Evolutionary conservation across 2,797 vertebrate genomes (phyloP), one percentile per base, ranked within the genome.

Genomic region (Anomalospiza imberbis): DNA sequence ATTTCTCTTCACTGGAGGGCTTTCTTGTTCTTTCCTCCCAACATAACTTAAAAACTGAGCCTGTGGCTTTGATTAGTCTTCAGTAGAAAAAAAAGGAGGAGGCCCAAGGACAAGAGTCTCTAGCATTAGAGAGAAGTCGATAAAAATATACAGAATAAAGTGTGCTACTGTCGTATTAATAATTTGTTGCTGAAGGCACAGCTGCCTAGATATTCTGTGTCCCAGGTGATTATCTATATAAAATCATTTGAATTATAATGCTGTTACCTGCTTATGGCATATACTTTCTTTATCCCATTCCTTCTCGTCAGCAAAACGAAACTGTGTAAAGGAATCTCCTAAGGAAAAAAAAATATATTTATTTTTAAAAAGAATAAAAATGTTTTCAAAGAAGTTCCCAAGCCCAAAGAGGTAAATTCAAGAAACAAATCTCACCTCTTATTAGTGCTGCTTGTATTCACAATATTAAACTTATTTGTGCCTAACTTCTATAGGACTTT

Each of bases 241-340:
- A 82, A 58, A 17, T 58, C 2, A 83, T 42, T 10, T 31, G 36
- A 70, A 62, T 70, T 12, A n/a, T 17, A 80, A 58, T 44, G 87
- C 36, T 48, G 29, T 97, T 97, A 99, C 99, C 98, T 98, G 98
- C 86, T 97, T 97, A 89, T 96, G 95, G 78, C 97, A 96, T 65
- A 98, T 85, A 34, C 90, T 97, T 90, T 99, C 98, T 97, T 96
- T 93, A 88, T 98, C 98, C 99, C 99, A 99, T 61, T 99, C 98
- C 54, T 99, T 99, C 95, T 99, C 99, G 2, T 99, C 99, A 54
- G 98, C 97, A 97, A 99, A 99, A 51, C 98, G 98, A 95, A 99
- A 99, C 86, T 99, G 99, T 57, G 98, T 97, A 94, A 99, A 99
- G 17, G 98, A 99, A 97, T 99, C 98, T n/a, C 99, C 99, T 99